phyloP scores from a whole-genome alignment of 2,797 vertebrate species.

The Hapalemur alaotrensis region DNA sequence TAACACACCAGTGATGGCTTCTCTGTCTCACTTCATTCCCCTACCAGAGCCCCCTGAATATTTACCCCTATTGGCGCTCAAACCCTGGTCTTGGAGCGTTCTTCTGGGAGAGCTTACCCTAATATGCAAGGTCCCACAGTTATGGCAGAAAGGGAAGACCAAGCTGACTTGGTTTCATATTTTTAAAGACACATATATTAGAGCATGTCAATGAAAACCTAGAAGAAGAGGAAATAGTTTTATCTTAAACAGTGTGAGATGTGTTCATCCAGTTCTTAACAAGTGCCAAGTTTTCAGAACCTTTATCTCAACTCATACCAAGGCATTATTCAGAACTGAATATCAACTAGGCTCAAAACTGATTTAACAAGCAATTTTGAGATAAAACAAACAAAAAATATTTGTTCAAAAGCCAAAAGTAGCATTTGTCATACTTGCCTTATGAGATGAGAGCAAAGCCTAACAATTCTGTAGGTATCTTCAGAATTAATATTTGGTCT shows the following conservation, averaged over 20 bases:
- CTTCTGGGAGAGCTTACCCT: not conserved
- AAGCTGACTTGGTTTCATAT: not conserved
- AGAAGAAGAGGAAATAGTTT: not conserved
- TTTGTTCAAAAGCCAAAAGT: conserved; percentile 13
- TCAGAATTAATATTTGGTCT: not conserved
- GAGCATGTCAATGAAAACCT: not conserved
- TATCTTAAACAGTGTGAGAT: not conserved
- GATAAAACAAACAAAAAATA: not conserved
- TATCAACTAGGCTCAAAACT: not conserved
- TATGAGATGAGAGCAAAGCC: not conserved
- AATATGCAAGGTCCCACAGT: not conserved
- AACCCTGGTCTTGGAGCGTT: not conserved
- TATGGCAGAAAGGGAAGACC: not conserved
- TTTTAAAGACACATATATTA: not conserved
- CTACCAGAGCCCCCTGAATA: not conserved
- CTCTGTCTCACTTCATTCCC: not conserved
- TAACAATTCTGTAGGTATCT: not conserved
- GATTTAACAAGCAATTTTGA: not conserved
- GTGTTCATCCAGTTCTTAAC: not conserved
- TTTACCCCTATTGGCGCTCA: not conserved
- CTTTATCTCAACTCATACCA: not conserved
- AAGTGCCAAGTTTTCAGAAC: not conserved
- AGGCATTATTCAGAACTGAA: not conserved
- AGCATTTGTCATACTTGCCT: not conserved
- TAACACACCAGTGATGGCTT: not conserved